phyloP scores from a whole-genome alignment of 2,113 vertebrate genomes.

The Phrynocephalus versicolor region DNA sequence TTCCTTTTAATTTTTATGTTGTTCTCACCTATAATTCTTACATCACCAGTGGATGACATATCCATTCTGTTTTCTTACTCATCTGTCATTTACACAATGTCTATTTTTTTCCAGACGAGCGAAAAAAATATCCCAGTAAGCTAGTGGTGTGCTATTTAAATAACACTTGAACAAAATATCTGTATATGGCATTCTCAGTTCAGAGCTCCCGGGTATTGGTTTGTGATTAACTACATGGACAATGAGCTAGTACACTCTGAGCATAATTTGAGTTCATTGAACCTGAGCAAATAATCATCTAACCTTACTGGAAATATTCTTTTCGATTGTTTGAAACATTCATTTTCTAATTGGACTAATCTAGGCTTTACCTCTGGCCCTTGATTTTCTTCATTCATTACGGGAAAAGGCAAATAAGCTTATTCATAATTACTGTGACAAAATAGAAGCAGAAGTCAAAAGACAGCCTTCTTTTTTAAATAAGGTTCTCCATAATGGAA shows the following conservation, averaged over 20 bases:
- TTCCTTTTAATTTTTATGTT: too few species aligned
- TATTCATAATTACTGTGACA: not conserved
- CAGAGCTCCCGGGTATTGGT: not conserved
- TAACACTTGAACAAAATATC: slow-evolving; percentile 22
- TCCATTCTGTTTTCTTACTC: not conserved
- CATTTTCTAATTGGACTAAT: accelerated
- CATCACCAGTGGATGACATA: not conserved
- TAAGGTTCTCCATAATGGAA: not conserved
- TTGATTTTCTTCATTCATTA: not conserved
- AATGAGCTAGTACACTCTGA: not conserved
- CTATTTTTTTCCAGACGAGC: not conserved
- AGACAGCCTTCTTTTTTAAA: not conserved
- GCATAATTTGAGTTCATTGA: not conserved
- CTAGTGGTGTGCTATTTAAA: slow-evolving; percentile 44
- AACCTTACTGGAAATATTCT: not conserved
- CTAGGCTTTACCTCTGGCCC: not conserved
- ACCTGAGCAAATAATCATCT: not conserved
- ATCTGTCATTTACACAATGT: slow-evolving; percentile 40
- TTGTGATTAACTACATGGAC: not conserved
- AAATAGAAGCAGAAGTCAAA: not conserved
- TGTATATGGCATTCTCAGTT: not conserved
- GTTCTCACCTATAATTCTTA: too few species aligned
- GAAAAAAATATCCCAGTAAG: slow-evolving; percentile 45
- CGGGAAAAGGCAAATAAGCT: not conserved
- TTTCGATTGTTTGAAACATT: not conserved